Percentiles rank a stretch among this genome's conserved stretches.
Conservation (phyloP, 2,113 vertebrate species). For the Pongo pygmaeus region DNA sequence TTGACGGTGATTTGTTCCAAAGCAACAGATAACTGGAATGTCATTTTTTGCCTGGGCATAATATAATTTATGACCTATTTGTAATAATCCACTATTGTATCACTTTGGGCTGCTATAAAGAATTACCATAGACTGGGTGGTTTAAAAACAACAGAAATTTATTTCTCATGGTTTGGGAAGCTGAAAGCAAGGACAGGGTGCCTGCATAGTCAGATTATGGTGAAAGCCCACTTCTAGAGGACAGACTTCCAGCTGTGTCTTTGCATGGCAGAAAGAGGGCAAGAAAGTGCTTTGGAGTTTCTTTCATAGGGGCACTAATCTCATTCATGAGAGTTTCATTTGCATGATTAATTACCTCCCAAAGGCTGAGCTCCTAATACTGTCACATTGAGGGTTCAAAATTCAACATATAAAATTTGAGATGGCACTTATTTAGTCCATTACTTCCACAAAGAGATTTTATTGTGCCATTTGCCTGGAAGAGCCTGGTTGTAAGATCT, state of each 20-base stretch:
- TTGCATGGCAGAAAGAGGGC: too few species aligned
- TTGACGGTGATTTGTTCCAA: not conserved
- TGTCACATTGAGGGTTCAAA: not conserved
- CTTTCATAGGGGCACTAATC: not conserved
- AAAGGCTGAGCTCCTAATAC: not conserved
- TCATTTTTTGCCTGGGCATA: not conserved
- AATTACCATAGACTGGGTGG: not conserved
- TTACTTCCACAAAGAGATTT: not conserved
- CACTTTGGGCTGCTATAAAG: not conserved
- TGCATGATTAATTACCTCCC: not conserved
- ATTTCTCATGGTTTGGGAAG: not conserved
- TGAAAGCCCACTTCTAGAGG: not conserved
- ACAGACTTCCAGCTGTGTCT: not conserved
- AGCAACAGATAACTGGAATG: not conserved
- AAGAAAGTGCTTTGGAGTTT: not conserved
- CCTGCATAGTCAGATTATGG: too few species aligned
- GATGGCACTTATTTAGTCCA: not conserved
- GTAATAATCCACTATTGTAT: not conserved
- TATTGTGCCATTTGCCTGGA: not conserved
- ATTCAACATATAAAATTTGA: not conserved
- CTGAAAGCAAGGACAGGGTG: not conserved
- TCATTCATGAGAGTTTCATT: not conserved
- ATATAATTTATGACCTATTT: not conserved
- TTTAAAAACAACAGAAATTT: not conserved
- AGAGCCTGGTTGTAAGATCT: not conserved